Evolutionary conservation across 2,888 invertebrate genomes (phyloP).

Genomic region (Drosophila subsilvestris): DNA sequence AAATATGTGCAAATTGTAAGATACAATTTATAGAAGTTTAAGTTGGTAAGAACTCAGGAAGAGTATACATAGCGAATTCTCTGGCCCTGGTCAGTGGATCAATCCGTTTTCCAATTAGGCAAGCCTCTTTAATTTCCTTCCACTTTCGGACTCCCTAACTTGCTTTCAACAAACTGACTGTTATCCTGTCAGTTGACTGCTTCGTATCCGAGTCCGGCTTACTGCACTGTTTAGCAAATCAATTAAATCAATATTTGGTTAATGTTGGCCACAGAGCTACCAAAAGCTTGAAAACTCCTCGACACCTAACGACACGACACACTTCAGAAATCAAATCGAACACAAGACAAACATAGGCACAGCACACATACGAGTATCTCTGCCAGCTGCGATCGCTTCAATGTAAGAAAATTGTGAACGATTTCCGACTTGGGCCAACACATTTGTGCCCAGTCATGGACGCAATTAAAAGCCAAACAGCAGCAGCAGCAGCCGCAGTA

Average conservation of each 20-base stretch:
- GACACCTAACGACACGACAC: slow-evolving; percentile 61
- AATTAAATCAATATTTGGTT: slow-evolving; percentile 72
- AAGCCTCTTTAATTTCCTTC: not conserved
- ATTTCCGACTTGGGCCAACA: slow-evolving; percentile 63
- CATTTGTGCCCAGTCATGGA: slow-evolving; percentile 57
- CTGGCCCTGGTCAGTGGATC: too few relatives aligned
- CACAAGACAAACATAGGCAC: slow-evolving; percentile 60
- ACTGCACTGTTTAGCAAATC: slow-evolving; percentile 66
- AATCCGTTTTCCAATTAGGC: too few relatives aligned
- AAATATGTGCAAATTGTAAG: too few relatives aligned
- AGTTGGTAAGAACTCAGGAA: too few relatives aligned
- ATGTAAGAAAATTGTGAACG: slow-evolving; percentile 71
- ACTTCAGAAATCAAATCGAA: slow-evolving; percentile 76
- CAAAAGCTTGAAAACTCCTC: slow-evolving; percentile 64
- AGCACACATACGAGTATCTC: slow-evolving; percentile 36
- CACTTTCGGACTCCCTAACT: not conserved
- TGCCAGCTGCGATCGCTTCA: slow-evolving; percentile 42
- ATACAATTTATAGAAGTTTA: too few relatives aligned
- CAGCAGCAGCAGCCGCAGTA: slow-evolving; percentile 64
- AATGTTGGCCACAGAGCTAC: slow-evolving; percentile 59
- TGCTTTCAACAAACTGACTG: not conserved
- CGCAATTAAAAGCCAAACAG: slow-evolving; percentile 79
- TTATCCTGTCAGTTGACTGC: not conserved
- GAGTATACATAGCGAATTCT: too few relatives aligned
- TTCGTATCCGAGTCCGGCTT: not conserved